A percentile compares a stretch with the other conserved stretches of the same genome.
These are phyloP conservation scores for Saccopteryx bilineata DNA, from an alignment of 2,113 vertebrate species.

Conservation along the genomic window DNA sequence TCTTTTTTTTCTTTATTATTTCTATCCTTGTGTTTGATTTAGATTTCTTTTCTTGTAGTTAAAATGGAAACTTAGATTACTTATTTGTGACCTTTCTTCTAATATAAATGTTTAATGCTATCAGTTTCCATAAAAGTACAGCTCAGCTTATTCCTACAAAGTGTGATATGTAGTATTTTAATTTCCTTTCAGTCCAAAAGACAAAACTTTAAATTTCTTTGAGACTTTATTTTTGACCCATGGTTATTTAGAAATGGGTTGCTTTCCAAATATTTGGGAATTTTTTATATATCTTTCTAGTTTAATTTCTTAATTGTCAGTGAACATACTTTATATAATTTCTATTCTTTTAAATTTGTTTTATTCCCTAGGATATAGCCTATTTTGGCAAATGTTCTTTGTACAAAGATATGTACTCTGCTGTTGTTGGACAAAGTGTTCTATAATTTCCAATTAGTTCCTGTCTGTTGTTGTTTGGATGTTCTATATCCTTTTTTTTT, in stretches of 20 bases:
- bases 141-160: neutral
- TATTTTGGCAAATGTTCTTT: neutral
- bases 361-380: too few species aligned
- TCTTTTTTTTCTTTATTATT: neutral
- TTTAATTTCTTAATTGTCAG: conserved; percentile 17
- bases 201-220: neutral
- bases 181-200: conserved; percentile 41
- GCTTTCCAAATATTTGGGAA: conserved; percentile 7
- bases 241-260: conserved; percentile 11
- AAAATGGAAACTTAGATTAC: neutral
- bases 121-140: neutral
- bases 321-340: neutral
- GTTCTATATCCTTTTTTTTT: neutral
- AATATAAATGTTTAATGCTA: neutral
- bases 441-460: rapidly evolving
- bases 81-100: neutral
- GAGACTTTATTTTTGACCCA: neutral
- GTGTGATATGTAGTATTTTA: neutral
- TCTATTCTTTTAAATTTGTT: neutral
- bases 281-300: conserved; percentile 10
- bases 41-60: neutral
- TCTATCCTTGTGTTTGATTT: conserved; percentile 1
- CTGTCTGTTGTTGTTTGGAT: neutral
- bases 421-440: rapidly evolving
- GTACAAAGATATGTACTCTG: rapidly evolving